Percentiles rank a stretch among this genome's conserved stretches.
Evolutionary conservation across 2,888 invertebrate genomes (phyloP).

Genomic region (Cataglyphis altisquamis): DNA sequence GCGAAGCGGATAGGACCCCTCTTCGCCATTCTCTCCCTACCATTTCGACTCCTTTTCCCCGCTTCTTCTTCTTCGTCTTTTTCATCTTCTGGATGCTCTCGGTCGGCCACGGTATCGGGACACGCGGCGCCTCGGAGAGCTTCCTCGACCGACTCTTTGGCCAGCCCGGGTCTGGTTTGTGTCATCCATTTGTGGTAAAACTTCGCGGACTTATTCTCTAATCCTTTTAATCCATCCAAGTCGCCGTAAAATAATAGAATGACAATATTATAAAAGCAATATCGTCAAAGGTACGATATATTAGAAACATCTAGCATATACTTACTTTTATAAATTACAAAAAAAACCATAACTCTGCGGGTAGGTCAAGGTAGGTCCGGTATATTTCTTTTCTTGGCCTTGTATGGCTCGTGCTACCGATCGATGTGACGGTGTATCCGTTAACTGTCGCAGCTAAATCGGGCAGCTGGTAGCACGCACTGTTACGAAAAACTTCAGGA

Average conservation of each 20-base stretch:
- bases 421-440: slow-evolving; percentile 28
- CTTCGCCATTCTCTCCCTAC: slow-evolving; percentile 61
- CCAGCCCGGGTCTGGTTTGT: slow-evolving; percentile 9
- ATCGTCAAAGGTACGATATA: not conserved
- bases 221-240: not conserved
- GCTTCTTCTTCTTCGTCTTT: slow-evolving; percentile 38
- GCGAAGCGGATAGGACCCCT: slow-evolving; percentile 68
- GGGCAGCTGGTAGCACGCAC: slow-evolving; percentile 35
- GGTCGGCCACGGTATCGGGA: slow-evolving; percentile 42
- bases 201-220: not conserved
- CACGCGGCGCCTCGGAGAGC: not conserved
- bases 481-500: slow-evolving; percentile 22
- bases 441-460: slow-evolving; percentile 42
- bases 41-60: slow-evolving; percentile 34
- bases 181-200: not conserved
- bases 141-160: slow-evolving; percentile 29
- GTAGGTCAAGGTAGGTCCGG: slow-evolving; percentile 34
- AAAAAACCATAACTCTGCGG: not conserved
- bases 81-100: slow-evolving; percentile 37
- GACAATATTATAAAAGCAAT: not conserved
- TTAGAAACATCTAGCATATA: not conserved
- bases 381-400: slow-evolving; percentile 16
- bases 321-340: not conserved
- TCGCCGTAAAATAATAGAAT: not conserved
- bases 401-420: slow-evolving; percentile 30